Percentiles rank a stretch among this genome's conserved stretches.
These are phyloP conservation scores for Talpa occidentalis DNA, from an alignment of 2,113 vertebrate genomes.

Conservation along the genomic window DNA sequence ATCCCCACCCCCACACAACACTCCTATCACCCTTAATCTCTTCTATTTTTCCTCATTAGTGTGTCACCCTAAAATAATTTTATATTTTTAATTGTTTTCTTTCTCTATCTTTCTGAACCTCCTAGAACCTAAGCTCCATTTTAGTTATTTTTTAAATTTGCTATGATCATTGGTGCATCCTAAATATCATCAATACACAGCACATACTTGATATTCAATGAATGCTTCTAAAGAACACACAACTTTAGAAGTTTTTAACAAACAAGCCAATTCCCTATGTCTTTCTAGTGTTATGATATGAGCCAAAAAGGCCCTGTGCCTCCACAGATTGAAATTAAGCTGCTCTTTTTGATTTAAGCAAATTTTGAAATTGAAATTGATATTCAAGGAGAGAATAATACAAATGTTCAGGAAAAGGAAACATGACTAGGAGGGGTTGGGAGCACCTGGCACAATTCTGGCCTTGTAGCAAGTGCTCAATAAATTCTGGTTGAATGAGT, in stretches of 20 bases:
- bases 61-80: neutral
- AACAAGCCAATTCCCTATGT: neutral
- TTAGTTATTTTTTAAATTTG: neutral
- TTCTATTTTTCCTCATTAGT: neutral
- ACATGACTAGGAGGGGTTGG: neutral
- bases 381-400: neutral
- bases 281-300: neutral
- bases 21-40: neutral
- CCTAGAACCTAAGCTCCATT: neutral
- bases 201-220: neutral
- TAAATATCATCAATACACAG: neutral
- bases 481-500: slow-evolving; percentile 60
- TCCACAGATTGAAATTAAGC: neutral
- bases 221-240: neutral
- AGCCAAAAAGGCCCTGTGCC: neutral
- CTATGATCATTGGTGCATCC: neutral
- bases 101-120: neutral
- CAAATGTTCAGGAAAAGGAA: neutral
- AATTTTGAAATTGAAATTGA: slow-evolving; percentile 2
- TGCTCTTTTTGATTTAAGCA: neutral
- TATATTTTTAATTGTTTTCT: neutral
- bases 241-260: neutral
- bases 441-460: neutral
- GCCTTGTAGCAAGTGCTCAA: neutral
- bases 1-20: rapidly evolving